These are phyloP conservation scores for Stercorarius parasiticus DNA, from an alignment of 2,113 vertebrate genomes.

Conservation along the genomic window DNA sequence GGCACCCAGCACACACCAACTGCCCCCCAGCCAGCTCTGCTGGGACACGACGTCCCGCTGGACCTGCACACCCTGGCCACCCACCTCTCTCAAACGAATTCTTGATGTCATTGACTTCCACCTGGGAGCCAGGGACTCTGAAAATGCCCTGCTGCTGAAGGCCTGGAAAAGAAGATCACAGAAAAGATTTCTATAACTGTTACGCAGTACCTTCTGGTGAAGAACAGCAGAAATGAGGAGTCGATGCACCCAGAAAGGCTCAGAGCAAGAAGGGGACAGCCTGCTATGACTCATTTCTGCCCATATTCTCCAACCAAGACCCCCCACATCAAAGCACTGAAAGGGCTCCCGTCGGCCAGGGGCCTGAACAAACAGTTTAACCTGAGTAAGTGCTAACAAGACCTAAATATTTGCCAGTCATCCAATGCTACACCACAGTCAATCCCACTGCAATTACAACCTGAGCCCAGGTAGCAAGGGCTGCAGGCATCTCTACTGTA, in stretches of 20 bases:
- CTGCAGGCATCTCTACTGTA: background rate
- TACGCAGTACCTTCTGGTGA: accelerated
- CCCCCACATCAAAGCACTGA: background rate
- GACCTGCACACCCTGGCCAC: background rate
- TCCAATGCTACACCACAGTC: background rate
- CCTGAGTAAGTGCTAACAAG: background rate
- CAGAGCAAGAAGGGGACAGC: background rate
- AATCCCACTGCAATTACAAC: background rate
- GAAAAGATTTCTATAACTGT: background rate
- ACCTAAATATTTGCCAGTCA: background rate
- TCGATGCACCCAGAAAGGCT: accelerated
- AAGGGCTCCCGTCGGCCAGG: background rate
- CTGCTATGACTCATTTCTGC: background rate
- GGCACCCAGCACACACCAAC: background rate
- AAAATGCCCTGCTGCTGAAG: constrained; percentile 98
- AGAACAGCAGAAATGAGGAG: background rate
- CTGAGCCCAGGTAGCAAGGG: accelerated
- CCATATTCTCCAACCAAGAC: accelerated
- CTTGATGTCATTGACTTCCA: constrained; percentile 99
- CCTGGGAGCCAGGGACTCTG: constrained; percentile 95
- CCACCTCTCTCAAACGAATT: constrained; percentile 98
- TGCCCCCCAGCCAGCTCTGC: background rate
- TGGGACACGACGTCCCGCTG: background rate
- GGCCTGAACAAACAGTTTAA: accelerated
- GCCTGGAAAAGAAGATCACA: constrained; percentile 74